phyloP scores from a whole-genome alignment of 2,888 invertebrate species.

The Hirudinaria manillensis region DNA sequence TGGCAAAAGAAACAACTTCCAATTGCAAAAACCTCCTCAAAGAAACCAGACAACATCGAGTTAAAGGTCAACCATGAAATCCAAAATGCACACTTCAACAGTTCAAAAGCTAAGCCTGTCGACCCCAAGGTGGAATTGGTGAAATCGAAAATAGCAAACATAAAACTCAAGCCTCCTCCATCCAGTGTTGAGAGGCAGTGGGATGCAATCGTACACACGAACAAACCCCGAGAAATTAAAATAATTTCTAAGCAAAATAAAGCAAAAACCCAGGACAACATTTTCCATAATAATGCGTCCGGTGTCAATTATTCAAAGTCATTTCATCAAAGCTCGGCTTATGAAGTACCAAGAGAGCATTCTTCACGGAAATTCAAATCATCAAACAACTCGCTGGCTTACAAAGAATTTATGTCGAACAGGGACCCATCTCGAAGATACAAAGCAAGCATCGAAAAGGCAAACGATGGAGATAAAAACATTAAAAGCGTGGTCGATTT shows the following conservation, averaged over 20 bases:
- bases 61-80: no score
- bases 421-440: no score
- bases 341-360: not conserved
- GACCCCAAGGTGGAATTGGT: not conserved
- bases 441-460: no score
- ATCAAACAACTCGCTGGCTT: not conserved
- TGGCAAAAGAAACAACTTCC: no score
- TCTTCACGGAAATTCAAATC: slow-evolving; percentile 2
- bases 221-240: not conserved
- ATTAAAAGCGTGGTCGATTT: slow-evolving; percentile 10
- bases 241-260: not conserved
- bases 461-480: not conserved
- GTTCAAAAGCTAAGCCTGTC: no score
- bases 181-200: not conserved
- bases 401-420: not conserved
- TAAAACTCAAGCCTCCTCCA: not conserved
- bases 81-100: not conserved
- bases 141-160: slow-evolving; percentile 1
- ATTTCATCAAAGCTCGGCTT: not conserved
- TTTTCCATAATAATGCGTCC: not conserved
- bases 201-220: not conserved
- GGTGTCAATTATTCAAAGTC: not conserved
- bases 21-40: no score
- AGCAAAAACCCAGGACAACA: not conserved
- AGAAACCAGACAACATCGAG: no score